These are phyloP conservation scores for Clitarchus hookeri DNA, from an alignment of 2,888 invertebrate genomes.

Conservation along the genomic window DNA sequence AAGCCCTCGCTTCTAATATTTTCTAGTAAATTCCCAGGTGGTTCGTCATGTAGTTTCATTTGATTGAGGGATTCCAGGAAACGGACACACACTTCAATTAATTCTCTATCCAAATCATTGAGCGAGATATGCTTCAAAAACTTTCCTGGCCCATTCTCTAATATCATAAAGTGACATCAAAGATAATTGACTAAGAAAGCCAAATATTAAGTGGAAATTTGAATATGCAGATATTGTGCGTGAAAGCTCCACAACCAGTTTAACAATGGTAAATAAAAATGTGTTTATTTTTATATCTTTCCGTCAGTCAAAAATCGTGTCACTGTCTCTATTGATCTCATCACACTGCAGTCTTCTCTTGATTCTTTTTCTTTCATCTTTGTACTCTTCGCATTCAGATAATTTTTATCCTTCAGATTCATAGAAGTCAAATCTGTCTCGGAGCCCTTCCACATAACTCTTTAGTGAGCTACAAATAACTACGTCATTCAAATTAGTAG, in stretches of 20 bases:
- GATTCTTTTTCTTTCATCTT: not conserved
- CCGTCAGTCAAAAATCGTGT: not conserved
- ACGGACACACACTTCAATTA: not conserved
- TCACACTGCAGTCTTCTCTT: slow-evolving; percentile 15
- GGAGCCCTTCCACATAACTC: slow-evolving; percentile 17
- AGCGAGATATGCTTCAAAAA: not conserved
- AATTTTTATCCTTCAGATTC: not conserved
- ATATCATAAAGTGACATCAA: too few relatives aligned
- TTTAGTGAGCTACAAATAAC: too few relatives aligned
- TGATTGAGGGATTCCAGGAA: not conserved
- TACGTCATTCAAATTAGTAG: too few relatives aligned
- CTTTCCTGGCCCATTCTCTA: too few relatives aligned
- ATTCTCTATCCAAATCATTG: not conserved
- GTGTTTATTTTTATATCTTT: not conserved
- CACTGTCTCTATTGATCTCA: not conserved
- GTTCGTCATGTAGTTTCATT: not conserved
- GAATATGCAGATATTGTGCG: too few relatives aligned
- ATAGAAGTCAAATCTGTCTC: not conserved
- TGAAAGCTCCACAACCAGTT: too few relatives aligned
- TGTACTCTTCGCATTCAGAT: not conserved
- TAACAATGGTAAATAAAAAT: not conserved
- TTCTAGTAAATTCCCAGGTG: not conserved
- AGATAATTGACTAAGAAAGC: too few relatives aligned
- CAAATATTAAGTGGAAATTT: too few relatives aligned
- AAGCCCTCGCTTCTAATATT: not conserved